These are phyloP conservation scores for Drosophila setosimentum DNA, from an alignment of 2,888 invertebrate species.

Conservation along the genomic window DNA sequence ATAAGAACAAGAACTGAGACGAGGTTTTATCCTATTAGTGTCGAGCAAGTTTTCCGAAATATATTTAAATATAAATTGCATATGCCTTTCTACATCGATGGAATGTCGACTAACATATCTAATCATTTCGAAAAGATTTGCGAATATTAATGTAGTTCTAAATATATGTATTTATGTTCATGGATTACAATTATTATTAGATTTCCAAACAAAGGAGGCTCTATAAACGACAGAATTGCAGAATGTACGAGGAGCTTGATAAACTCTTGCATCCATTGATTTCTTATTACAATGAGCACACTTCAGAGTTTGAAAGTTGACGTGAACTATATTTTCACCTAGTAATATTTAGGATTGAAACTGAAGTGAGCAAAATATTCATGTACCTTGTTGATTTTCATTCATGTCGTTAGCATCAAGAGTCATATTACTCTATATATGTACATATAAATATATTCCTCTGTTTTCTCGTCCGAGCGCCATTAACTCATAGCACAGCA, in stretches of 20 bases:
- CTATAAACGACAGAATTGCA: not conserved
- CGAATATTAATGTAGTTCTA: not conserved
- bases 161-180: not conserved
- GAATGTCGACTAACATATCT: no score
- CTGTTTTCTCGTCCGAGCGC: constrained; percentile 31
- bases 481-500: constrained; percentile 77
- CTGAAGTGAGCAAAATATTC: constrained; percentile 38
- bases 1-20: no score
- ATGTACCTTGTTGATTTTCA: constrained; percentile 61
- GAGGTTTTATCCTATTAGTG: no score
- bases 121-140: no score
- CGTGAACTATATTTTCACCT: constrained; percentile 1
- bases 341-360: constrained; percentile 30
- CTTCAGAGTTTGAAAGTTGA: constrained; percentile 15
- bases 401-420: constrained; percentile 72
- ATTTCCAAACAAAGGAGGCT: not conserved
- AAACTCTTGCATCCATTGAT: not conserved
- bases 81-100: not conserved
- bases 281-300: constrained; percentile 55
- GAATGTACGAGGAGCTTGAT: not conserved
- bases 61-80: not conserved
- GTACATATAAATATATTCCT: not conserved
- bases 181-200: not conserved
- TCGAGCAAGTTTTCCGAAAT: not conserved
- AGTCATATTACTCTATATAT: constrained; percentile 19